Base-by-base conservation (phyloP, 2,888 invertebrate genomes). In the Caenorhabditis panamensis region DNA sequence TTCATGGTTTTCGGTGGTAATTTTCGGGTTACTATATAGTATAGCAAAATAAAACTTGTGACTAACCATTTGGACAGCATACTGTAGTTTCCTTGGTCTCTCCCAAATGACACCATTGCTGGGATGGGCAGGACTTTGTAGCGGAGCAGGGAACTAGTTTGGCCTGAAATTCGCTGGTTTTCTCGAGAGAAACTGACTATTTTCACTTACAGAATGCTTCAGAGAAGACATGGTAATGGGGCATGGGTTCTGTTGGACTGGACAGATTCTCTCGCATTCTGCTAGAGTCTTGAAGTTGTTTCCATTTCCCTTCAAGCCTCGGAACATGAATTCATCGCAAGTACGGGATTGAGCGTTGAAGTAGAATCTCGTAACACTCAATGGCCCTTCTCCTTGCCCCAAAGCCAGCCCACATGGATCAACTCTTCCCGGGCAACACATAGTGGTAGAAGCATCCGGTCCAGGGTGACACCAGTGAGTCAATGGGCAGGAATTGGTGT, bases 51-150 rank as follows among this genome's bases (percentile, higher is more conserved):
- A 49, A 49, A 49, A 54, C 13, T n/a, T 18, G 51, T 16, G 47
- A 85, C 86, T 56, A 8, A 88, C 89, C 87, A 79, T 87, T 88
- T 3, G 88, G 89, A 77, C 90, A 90, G 79, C 90, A 90, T 0
- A 89, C 88, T 2, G 90, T 88, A 0, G 90, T 88, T 41, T 88
- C 88, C 3, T 81, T 67, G 8, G 83, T 84, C 22, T 79, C 84
- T 51, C 89, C 90, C 24, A 88, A 69, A 77, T 90, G 90, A 67
- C 90, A 90, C 89, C 89, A 90, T 51, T 88, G 88, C 44, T 82
- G 79, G 26, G 80, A 73, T 9, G 88, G 88, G 24, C 89, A 89
- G 9, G 79, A 44, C 31, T 82, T 73, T 20, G 83, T 84, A 8
- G 83, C 72, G 1, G 88, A 85, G 66, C 86, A 85, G 24, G 87